A percentile compares a stretch with the other conserved stretches of the same genome.
Evolutionary conservation across 64 coral and sea anemone genomes (phyloP).

Genomic region (Stylophora pistillata): DNA sequence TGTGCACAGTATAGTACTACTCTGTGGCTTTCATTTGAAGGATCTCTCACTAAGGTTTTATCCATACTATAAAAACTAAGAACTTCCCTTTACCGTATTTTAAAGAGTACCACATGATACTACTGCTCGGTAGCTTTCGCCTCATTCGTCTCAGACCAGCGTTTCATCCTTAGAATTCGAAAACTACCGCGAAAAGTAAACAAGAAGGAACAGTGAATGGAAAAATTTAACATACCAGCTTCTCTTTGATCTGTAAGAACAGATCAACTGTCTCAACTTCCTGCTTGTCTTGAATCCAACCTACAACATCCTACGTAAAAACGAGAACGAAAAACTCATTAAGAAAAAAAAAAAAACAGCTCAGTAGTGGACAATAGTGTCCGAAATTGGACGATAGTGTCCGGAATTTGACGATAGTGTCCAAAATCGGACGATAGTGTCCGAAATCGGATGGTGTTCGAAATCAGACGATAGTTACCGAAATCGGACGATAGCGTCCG

Average conservation of each 20-base stretch:
- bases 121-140: not conserved
- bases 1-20: not conserved
- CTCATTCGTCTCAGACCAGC: not conserved
- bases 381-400: too few species aligned
- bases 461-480: too few species aligned
- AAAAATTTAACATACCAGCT: constrained; percentile 67
- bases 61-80: not conserved
- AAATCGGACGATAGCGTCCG: too few species aligned
- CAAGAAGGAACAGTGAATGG: not conserved
- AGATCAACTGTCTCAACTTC: constrained; percentile 94
- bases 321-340: not conserved
- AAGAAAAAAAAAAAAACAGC: not conserved
- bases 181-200: too few species aligned
- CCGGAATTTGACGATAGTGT: too few species aligned
- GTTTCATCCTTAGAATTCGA: too few species aligned
- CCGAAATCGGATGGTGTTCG: too few species aligned
- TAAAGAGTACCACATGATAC: not conserved
- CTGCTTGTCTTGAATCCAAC: constrained; percentile 75
- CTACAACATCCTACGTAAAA: constrained; percentile 67
- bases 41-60: not conserved
- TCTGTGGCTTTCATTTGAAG: not conserved
- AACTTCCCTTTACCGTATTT: too few species aligned
- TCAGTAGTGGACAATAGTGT: too few species aligned
- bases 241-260: constrained; percentile 89
- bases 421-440: too few species aligned